Conservation (phyloP, 2,797 vertebrate genomes). For the Myiotriccus ornatus region DNA sequence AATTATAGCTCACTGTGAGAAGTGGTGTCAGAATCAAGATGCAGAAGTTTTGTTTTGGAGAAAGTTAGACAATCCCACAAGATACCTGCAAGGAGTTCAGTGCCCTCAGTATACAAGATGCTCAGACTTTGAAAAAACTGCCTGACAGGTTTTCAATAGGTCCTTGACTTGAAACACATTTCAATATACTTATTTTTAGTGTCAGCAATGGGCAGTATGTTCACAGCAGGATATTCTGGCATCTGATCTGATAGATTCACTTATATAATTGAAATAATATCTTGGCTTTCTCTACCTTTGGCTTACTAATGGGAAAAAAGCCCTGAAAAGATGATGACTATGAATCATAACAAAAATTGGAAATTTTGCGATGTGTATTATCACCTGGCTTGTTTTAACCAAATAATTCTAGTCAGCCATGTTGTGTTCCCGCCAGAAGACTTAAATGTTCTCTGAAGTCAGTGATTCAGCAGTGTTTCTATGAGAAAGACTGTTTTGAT, state of each 20-base stretch:
- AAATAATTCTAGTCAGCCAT: background rate
- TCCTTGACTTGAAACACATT: background rate
- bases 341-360: conserved; percentile 15
- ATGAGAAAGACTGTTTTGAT: background rate
- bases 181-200: background rate
- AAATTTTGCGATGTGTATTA: conserved; percentile 25
- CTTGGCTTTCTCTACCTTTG: conserved; percentile 22
- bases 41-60: background rate
- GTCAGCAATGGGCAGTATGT: background rate
- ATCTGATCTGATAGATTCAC: background rate
- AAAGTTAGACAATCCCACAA: background rate
- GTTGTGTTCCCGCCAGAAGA: background rate
- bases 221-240: background rate
- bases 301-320: background rate
- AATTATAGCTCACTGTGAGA: background rate
- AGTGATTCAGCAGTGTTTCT: conserved; percentile 2
- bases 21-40: background rate
- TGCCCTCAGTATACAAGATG: background rate
- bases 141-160: background rate
- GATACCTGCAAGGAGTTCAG: background rate
- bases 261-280: conserved; percentile 21
- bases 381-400: background rate
- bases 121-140: background rate
- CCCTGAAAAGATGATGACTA: background rate
- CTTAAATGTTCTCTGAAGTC: conserved; percentile 17